Base-by-base conservation (phyloP, 2,888 invertebrate species). In the Teleogryllus oceanicus region DNA sequence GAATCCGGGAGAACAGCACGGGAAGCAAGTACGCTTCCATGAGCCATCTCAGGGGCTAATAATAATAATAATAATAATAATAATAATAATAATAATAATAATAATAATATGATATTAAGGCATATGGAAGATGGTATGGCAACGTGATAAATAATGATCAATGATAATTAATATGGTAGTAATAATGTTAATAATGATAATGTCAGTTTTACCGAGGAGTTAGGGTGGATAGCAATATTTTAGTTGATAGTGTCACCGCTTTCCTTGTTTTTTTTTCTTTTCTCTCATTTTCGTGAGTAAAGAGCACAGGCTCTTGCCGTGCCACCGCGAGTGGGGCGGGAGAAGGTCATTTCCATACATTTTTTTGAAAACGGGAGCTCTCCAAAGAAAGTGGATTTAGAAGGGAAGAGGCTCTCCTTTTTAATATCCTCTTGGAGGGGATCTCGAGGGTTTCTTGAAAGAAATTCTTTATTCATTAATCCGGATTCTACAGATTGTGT, bases 401-500 rank as follows among this genome's bases (percentile, higher is more conserved):
- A 62, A n/a, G 62, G n/a, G 62, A 62, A 13, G 62, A 62, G n/a
- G 62, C 13, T 12, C n/a, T 62, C 62, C 62, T 18, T 62, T 62
- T 62, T 62, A 62, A 62, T 62, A 62, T 62, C 62, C 62, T n/a
- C 16, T n/a, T 8, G 13, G 13, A n/a, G n/a, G 16, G 62, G n/a
- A 18, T 62, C 62, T 11, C 16, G 5, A 62, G 62, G 62, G 62
- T 62, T 62, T 62, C 62, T 62, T 62, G 62, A 62, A n/a, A 62
- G 62, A 62, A 62, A 62, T 62, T n/a, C 62, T 62, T 62, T 62
- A 62, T 62, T 62, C 62, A 62, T 62, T 62, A 18, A 62, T 62
- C 62, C 62, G 62, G 62, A 62, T 62, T 62, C 62, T 62, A 62
- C 62, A 62, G 62, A 62, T 62, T 62, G 62, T 62, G n/a, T 62